A percentile compares a stretch with the other conserved stretches of the same genome.
These are phyloP conservation scores for Lithophane socia DNA, from an alignment of 2,888 invertebrate genomes.

Conservation along the genomic window DNA sequence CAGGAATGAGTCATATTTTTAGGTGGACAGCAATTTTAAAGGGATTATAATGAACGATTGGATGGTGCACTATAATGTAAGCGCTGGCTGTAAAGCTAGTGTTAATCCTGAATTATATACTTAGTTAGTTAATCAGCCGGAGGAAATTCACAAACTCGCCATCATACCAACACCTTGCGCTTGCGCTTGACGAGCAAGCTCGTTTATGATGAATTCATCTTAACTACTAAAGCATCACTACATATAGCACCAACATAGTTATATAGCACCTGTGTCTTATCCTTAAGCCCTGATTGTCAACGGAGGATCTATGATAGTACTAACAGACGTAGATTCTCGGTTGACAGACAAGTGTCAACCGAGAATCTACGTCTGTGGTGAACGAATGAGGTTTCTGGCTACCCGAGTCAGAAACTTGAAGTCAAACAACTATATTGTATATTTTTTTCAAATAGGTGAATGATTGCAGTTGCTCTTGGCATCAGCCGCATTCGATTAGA, in stretches of 20 bases:
- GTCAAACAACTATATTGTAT: not conserved
- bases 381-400: not conserved
- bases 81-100: not conserved
- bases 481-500: not conserved
- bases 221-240: not conserved
- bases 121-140: accelerated
- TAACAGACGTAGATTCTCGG: no score
- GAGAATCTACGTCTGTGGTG: no score
- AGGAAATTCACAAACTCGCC: not conserved
- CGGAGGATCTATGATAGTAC: not conserved
- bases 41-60: not conserved
- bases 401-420: not conserved
- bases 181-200: not conserved
- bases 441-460: not conserved
- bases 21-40: not conserved
- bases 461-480: not conserved
- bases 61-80: not conserved
- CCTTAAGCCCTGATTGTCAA: not conserved
- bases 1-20: slow-evolving; percentile 15
- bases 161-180: not conserved
- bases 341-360: no score
- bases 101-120: not conserved
- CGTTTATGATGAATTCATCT: not conserved
- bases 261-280: no score
- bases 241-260: no score